Percentiles rank a stretch among this genome's conserved stretches.
phyloP scores from a whole-genome alignment of 2,888 invertebrate genomes.

The Oligia strigilis region DNA sequence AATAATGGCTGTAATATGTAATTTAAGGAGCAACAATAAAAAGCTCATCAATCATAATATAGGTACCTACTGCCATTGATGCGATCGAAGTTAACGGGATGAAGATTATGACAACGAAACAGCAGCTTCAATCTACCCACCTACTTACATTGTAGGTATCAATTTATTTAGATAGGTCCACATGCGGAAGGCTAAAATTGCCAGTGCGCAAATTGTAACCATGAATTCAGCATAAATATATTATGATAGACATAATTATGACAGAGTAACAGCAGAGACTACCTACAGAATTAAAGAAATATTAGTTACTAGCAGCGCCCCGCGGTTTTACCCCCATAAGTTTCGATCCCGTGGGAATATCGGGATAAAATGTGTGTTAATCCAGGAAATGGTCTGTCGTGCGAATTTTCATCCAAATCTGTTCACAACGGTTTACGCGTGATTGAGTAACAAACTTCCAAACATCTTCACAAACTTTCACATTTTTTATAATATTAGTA shows the following conservation, averaged over 20 bases:
- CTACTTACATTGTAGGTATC: background rate
- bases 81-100: conserved; percentile 64
- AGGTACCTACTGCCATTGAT: conserved; percentile 54
- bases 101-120: conserved; percentile 22
- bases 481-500: too few relatives aligned
- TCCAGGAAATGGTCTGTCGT: too few relatives aligned
- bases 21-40: conserved; percentile 45
- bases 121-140: conserved; percentile 1
- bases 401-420: too few relatives aligned
- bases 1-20: background rate
- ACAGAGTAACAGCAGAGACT: background rate
- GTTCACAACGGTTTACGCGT: too few relatives aligned
- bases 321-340: too few relatives aligned
- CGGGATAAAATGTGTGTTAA: too few relatives aligned
- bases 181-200: background rate
- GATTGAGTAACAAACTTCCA: too few relatives aligned
- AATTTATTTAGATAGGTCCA: background rate
- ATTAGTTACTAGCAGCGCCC: too few relatives aligned
- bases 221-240: background rate
- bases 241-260: background rate
- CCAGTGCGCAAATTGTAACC: background rate
- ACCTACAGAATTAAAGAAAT: background rate
- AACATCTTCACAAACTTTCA: too few relatives aligned
- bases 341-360: too few relatives aligned
- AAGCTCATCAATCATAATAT: conserved; percentile 70